These are phyloP conservation scores for Vandiemenella viatica DNA, from an alignment of 2,888 invertebrate species.

Conservation along the genomic window DNA sequence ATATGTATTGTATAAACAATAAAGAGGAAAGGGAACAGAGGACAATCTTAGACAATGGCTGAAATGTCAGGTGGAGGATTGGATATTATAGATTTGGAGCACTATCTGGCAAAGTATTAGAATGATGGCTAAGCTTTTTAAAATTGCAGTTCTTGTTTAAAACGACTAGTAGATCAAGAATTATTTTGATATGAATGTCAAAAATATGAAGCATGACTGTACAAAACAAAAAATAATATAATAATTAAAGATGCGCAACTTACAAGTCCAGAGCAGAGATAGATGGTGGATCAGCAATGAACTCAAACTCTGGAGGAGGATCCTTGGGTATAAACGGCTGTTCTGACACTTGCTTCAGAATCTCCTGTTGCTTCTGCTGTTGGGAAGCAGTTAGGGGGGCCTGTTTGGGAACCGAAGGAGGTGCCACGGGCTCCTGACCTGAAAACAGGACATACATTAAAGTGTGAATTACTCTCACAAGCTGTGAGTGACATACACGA, in stretches of 20 bases:
- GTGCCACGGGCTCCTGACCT: conserved; percentile 30
- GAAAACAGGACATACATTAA: conserved; percentile 4
- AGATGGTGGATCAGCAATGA: conserved; percentile 93
- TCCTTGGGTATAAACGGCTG: conserved; percentile 82
- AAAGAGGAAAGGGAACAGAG: too few species aligned
- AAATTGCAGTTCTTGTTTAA: too few species aligned
- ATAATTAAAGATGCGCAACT: too few species aligned
- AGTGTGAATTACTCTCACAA: conserved; percentile 25
- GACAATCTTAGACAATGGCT: too few species aligned
- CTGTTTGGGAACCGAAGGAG: conserved; percentile 20
- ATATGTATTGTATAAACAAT: too few species aligned
- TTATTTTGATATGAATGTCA: too few species aligned
- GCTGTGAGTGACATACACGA: conserved; percentile 22
- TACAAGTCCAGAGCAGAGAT: conserved; percentile 93
- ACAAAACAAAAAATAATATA: too few species aligned
- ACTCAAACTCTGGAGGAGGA: conserved; percentile 83
- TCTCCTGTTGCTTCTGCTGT: conserved; percentile 74
- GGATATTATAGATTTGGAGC: too few species aligned
- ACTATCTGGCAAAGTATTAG: too few species aligned
- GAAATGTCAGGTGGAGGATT: too few species aligned
- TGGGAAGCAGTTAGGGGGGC: conserved; percentile 57
- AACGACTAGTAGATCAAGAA: too few species aligned
- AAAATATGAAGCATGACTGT: background rate
- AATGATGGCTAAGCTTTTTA: too few species aligned
- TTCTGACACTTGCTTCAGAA: conserved; percentile 62